Conservation (phyloP, 2,797 vertebrate genomes). For the Champsocephalus gunnari region DNA sequence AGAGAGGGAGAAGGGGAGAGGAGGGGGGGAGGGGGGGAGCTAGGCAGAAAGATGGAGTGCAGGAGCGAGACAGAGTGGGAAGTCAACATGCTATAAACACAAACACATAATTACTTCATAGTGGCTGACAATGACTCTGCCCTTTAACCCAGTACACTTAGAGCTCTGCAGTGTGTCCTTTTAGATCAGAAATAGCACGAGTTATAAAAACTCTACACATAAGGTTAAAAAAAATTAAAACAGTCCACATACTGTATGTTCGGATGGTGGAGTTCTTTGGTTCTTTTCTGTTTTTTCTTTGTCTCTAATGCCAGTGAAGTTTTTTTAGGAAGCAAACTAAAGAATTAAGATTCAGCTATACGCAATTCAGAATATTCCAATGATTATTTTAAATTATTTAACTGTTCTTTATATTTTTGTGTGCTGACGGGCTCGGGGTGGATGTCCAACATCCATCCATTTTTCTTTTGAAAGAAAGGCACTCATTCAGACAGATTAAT, state of each 20-base stretch:
- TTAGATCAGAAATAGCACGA: slow-evolving; percentile 63
- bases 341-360: neutral
- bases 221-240: slow-evolving; percentile 44
- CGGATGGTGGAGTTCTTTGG: slow-evolving; percentile 12
- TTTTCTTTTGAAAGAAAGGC: no score
- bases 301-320: slow-evolving; percentile 10
- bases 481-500: no score
- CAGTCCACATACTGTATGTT: slow-evolving; percentile 28
- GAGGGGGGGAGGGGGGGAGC: slow-evolving; percentile 34
- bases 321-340: slow-evolving; percentile 10
- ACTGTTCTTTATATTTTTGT: slow-evolving; percentile 9
- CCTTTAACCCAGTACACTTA: slow-evolving; percentile 80
- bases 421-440: neutral
- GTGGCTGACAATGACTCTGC: slow-evolving; percentile 80
- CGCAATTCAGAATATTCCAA: neutral
- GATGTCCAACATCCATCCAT: no score
- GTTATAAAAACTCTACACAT: slow-evolving; percentile 52
- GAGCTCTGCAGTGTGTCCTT: slow-evolving; percentile 70
- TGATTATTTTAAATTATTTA: slow-evolving; percentile 4
- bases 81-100: slow-evolving; percentile 85
- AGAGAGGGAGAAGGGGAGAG: slow-evolving; percentile 64
- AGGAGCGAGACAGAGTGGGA: slow-evolving; percentile 74
- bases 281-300: neutral
- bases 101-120: slow-evolving; percentile 88
- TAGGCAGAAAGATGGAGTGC: slow-evolving; percentile 79